Conservation (phyloP, 2,888 invertebrate species). For the Erebia ligea region DNA sequence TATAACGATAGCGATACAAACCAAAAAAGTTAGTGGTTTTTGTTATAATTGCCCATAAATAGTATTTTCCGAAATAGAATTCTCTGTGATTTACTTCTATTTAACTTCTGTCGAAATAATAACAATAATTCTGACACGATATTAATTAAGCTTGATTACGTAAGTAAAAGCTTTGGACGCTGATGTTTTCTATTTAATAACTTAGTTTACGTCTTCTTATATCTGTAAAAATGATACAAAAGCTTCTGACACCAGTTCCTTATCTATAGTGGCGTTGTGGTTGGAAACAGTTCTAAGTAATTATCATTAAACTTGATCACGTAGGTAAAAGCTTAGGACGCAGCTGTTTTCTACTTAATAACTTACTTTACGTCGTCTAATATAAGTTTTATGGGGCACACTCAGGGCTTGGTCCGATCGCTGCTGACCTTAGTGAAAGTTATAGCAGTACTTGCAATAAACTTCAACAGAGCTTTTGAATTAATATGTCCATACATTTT, state of each 20-base stretch:
- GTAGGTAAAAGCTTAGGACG: slow-evolving; percentile 40
- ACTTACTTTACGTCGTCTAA: slow-evolving; percentile 42
- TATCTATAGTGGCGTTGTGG: slow-evolving; percentile 28
- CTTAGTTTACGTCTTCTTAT: background rate
- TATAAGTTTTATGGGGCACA: slow-evolving; percentile 41
- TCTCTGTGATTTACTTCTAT: too few species aligned
- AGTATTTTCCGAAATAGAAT: too few species aligned
- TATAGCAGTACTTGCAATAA: slow-evolving; percentile 12
- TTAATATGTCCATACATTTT: background rate
- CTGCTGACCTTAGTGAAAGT: slow-evolving; percentile 38
- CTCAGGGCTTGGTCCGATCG: slow-evolving; percentile 33
- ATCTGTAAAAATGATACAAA: background rate
- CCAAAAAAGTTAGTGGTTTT: too few species aligned
- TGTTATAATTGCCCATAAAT: too few species aligned
- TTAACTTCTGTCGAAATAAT: too few species aligned
- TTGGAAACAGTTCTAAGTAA: slow-evolving; percentile 43
- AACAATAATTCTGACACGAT: too few species aligned
- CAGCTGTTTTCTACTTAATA: slow-evolving; percentile 48
- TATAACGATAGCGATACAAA: too few species aligned
- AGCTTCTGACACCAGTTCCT: background rate
- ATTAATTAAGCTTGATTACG: too few species aligned
- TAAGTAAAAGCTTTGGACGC: too few species aligned
- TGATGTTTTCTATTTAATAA: too few species aligned
- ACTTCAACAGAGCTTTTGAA: slow-evolving; percentile 1
- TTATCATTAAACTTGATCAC: slow-evolving; percentile 49